Percentiles rank a stretch among this genome's conserved stretches.
These are phyloP conservation scores for Drosophila nr. medialis DNA, from an alignment of 2,888 invertebrate species.

Conservation along the genomic window DNA sequence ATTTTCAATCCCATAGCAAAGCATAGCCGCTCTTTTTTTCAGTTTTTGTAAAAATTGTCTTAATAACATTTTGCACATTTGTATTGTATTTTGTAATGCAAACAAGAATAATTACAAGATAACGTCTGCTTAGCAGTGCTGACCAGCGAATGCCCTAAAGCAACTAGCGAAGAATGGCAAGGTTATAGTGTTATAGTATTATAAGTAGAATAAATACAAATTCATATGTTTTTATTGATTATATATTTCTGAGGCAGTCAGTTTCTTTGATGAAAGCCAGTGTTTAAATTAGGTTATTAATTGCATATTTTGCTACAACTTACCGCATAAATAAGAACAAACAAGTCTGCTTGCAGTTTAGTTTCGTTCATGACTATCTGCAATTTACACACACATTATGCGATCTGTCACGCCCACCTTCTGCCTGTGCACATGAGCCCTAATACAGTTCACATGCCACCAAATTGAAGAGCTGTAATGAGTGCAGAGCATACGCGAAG, in stretches of 20 bases:
- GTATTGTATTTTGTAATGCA: constrained; percentile 67
- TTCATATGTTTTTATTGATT: not conserved
- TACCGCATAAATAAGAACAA: not conserved
- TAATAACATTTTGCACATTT: constrained; percentile 63
- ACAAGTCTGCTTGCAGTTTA: not conserved
- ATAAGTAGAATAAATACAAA: not conserved
- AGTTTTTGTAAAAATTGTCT: constrained; percentile 18
- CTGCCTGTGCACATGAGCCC: constrained; percentile 34
- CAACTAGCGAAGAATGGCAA: not conserved
- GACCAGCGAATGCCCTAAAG: constrained; percentile 35
- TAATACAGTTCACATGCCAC: constrained; percentile 47
- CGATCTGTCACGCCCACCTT: constrained; percentile 61
- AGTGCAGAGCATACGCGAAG: constrained; percentile 37
- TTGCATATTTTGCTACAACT: not conserved
- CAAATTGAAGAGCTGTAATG: constrained; percentile 20
- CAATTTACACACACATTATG: constrained; percentile 46
- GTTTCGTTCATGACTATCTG: constrained; percentile 46
- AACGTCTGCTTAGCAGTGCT: not conserved
- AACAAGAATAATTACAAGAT: constrained; percentile 61
- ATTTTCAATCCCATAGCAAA: constrained; percentile 24
- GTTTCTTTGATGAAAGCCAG: not conserved
- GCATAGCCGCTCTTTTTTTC: not conserved
- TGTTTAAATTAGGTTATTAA: not conserved
- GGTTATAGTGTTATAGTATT: not conserved
- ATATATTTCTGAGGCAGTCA: not conserved